Evolutionary conservation across 2,888 invertebrate species (phyloP), one percentile per base, ranked within the genome.

Genomic region (Malthinus flaveolus): DNA sequence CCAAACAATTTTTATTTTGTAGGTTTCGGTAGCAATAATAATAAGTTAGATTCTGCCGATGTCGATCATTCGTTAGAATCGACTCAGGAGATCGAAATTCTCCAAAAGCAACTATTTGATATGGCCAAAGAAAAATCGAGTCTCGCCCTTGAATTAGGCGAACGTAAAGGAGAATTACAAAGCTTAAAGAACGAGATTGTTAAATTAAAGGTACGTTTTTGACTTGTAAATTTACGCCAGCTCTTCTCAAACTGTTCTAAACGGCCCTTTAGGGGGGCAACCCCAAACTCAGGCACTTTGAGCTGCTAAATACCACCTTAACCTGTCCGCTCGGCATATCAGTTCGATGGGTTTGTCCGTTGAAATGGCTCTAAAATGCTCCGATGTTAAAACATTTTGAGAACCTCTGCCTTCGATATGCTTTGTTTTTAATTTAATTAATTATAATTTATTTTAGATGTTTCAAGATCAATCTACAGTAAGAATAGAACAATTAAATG

Each of bases 111-210:
- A 73, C 78, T 89, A 69, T 85, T 86, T 65, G 83, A 82, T 59
- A 82, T 86, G 77, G 81, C 82, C 15, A 84, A 84, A 78, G 88
- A 88, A 76, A 85, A 88, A 66, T 81, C 83, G 42, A 83, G 83
- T 69, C 78, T 89, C 69, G 86, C 87, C 73, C 75, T 85, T 61
- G 87, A 89, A 72, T 75, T 89, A 68, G 76, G 85, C 70, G 85
- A 86, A 69, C 83, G 85, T 68, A 86, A 85, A 60, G 83, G 83
- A 49, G 89, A 91, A 73, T 83, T 90, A 57, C 84, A 85, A 62
- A 80, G 84, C 66, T 79, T 91, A 54, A 83, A 87, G 67, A 83
- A 83, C 56, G 90, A 91, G 78, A 83, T 90, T 66, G 83, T 85
- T 36, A 83, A 86, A 67, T 77, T 91, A 68, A 90, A 90, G 84